phyloP scores from a whole-genome alignment of 2,113 vertebrate species.

The Eubucco bourcierii region DNA sequence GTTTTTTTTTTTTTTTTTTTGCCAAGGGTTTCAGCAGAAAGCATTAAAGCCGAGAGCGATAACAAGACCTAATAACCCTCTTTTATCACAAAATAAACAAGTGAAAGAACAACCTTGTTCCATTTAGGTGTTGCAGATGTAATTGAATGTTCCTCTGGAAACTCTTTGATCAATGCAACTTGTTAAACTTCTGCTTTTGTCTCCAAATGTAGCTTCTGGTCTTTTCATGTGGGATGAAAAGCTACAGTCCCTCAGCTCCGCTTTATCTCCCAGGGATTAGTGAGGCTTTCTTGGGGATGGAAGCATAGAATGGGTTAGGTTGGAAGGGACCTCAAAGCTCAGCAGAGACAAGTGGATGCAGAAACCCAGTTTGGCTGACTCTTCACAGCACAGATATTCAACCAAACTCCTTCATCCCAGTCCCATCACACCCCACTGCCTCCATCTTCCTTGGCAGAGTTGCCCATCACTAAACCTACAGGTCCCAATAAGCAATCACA shows the following conservation, averaged over 20 bases:
- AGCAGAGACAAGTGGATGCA: neutral
- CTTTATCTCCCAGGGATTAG: neutral
- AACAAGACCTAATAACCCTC: constrained; percentile 52
- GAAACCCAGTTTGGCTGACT: neutral
- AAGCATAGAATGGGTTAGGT: no score
- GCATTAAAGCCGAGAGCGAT: constrained; percentile 35
- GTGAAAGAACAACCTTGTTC: constrained; percentile 25
- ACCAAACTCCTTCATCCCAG: neutral
- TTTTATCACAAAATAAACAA: constrained; percentile 36
- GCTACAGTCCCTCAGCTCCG: neutral
- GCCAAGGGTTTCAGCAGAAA: constrained; percentile 47
- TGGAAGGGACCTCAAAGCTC: no score
- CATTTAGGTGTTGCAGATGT: constrained; percentile 47
- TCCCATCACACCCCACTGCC: neutral
- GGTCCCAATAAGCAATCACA: neutral
- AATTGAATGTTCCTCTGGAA: constrained; percentile 44
- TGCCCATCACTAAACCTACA: neutral
- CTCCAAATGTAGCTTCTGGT: constrained; percentile 47
- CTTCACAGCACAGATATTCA: neutral
- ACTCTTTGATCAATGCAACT: constrained; percentile 37
- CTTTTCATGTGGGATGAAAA: constrained; percentile 4
- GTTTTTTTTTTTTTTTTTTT: neutral
- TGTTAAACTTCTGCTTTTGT: constrained; percentile 58
- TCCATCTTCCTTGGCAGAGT: neutral
- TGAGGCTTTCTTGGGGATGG: neutral